Evolutionary conservation across 2,113 vertebrate species (phyloP).

Genomic region (Phoenicopterus ruber): DNA sequence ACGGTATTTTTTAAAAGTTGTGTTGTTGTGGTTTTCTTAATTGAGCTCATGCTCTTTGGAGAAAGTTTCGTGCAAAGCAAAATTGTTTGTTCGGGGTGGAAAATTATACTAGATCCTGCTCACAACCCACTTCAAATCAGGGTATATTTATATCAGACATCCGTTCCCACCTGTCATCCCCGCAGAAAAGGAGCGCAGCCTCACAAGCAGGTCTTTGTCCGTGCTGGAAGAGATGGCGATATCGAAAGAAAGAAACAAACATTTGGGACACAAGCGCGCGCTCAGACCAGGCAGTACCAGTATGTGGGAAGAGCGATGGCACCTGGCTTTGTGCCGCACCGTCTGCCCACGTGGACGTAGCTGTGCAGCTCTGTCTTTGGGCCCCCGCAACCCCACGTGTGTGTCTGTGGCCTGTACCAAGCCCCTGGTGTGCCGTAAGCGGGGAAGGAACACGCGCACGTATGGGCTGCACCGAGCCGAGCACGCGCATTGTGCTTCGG

Average conservation of each 20-base stretch:
- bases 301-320: fast-evolving
- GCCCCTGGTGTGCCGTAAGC: neutral
- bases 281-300: neutral
- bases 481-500: fast-evolving
- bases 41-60: slow-evolving; percentile 37
- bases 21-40: slow-evolving; percentile 59
- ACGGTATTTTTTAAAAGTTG: slow-evolving; percentile 47
- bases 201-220: slow-evolving; percentile 23
- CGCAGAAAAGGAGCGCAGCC: neutral
- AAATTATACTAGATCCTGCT: neutral
- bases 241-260: neutral
- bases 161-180: slow-evolving; percentile 35
- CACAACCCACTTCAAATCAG: neutral
- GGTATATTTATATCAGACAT: neutral
- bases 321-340: neutral
- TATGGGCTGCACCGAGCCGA: neutral
- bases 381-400: fast-evolving
- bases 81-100: slow-evolving; percentile 4
- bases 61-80: slow-evolving; percentile 33
- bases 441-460: fast-evolving
- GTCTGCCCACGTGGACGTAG: neutral
- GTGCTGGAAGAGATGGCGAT: neutral
- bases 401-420: neutral
- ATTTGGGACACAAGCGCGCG: neutral
- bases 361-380: neutral